These are phyloP conservation scores for Melanaphis sacchari DNA, from an alignment of 1,140 invertebrate species.

Conservation along the genomic window DNA sequence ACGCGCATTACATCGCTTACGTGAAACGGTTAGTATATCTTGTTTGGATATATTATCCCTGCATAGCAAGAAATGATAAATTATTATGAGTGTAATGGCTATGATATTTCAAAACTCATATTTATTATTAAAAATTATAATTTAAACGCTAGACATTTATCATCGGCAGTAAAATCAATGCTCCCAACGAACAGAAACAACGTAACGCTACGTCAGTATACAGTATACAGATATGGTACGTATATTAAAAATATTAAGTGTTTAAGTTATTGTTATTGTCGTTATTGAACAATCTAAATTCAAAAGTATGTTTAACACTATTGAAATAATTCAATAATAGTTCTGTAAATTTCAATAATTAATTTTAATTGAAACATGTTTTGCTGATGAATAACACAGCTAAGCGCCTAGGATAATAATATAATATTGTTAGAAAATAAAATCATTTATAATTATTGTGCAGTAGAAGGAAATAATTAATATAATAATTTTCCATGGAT, in stretches of 20 bases:
- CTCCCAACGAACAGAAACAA: neutral
- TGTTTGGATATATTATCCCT: neutral
- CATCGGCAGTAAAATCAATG: neutral
- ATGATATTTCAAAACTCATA: slow-evolving; percentile 20
- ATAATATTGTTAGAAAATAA: neutral
- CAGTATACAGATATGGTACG: no score
- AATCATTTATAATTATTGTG: neutral
- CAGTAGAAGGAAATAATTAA: neutral
- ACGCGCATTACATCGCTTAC: neutral
- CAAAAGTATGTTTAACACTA: neutral
- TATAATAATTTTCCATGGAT: neutral
- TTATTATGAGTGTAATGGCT: neutral
- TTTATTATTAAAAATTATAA: slow-evolving; percentile 15
- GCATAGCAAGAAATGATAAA: neutral
- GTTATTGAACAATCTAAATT: neutral
- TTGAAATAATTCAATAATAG: neutral
- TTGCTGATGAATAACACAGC: neutral
- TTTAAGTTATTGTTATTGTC: neutral
- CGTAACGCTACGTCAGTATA: neutral
- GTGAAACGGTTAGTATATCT: neutral
- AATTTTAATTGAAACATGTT: neutral
- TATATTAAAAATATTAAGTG: neutral
- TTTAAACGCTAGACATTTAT: neutral
- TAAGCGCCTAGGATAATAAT: neutral
- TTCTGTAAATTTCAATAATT: neutral